Conservation (phyloP, 2,113 vertebrate species). For the Cebus imitator region DNA sequence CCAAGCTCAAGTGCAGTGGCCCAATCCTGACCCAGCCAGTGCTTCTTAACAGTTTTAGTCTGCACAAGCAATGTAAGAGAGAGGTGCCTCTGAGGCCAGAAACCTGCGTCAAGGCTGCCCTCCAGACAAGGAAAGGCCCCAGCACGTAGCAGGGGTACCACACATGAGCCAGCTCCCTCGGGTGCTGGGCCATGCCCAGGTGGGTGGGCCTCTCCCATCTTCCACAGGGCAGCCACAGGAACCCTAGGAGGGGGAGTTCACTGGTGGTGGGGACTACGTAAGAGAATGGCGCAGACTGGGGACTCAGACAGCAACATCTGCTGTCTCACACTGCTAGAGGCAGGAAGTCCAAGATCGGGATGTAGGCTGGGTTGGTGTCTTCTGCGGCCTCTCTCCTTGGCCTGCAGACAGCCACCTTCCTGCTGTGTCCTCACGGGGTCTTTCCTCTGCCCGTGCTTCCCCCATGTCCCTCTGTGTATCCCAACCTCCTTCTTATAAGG, state of each 20-base stretch:
- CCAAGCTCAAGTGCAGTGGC: too few species aligned
- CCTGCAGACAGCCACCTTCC: neutral
- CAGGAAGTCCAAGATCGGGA: neutral
- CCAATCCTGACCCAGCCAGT: accelerated
- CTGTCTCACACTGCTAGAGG: neutral
- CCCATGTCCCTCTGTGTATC: neutral
- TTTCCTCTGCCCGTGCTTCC: neutral
- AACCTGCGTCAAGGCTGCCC: neutral
- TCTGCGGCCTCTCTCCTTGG: neutral
- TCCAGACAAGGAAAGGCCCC: neutral
- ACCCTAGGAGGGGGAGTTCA: too few species aligned
- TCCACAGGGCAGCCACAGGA: neutral
- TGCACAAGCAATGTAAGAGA: neutral
- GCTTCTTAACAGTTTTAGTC: neutral
- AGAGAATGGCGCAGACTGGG: too few species aligned
- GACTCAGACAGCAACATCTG: neutral
- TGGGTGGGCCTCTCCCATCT: neutral
- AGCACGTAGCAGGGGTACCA: accelerated
- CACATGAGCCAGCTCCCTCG: neutral
- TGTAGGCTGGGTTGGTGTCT: neutral
- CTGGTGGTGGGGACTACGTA: neutral
- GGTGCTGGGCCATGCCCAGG: too few species aligned
- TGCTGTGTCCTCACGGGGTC: neutral
- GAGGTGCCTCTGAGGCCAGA: neutral
- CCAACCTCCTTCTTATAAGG: neutral